Base-by-base conservation (phyloP, 2,888 invertebrate species). In the Leptinotarsa rubiginosa region DNA sequence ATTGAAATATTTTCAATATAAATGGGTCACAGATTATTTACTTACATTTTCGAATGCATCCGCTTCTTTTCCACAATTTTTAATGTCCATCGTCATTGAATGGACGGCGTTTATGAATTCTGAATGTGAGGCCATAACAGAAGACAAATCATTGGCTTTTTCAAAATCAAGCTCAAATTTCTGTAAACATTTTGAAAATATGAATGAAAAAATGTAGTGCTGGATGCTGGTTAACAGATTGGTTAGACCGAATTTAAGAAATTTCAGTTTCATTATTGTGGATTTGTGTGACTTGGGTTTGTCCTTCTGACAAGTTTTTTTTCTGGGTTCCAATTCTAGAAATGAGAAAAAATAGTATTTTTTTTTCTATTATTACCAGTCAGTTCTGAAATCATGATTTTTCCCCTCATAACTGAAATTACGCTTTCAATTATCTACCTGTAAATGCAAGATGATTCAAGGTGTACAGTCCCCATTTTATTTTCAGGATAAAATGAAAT, bases 401-500 rank as follows among this genome's bases (percentile, higher is more conserved):
- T 31, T 31, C 31, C 1, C 31, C 10, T 31, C 25, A 25, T 5
- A 68, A 69, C 22, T 15, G 49, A 54, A 52, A 16, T 41, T 54
- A 68, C n/a, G 12, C 49, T 70, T 31, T 22, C 31, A 69, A 47
- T 52, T 65, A 66, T 41, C 76, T 73, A 87, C 87, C 87, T 73
- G 79, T 79, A 74, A 87, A 86, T 47, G 75, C 78, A 47, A 88
- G 75, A 72, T 84, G 83, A 78, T 86, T 87, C 41, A 87, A 77
- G 1, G 86, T 86, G 69, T 86, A 84, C 22, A 87, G 70, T 2
- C 85, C 87, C 87, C 88, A 88, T 78, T 88, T 87, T 2, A 88
- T 76, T 71, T 84, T 85, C 77, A 88, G 75, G 12, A 87, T 81
- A 73, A 87, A 85, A 62, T 83, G 81, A 76, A 87, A 88, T n/a